These are phyloP conservation scores for Zaprionus nigranus DNA, from an alignment of 1,140 invertebrate species.

Conservation along the genomic window DNA sequence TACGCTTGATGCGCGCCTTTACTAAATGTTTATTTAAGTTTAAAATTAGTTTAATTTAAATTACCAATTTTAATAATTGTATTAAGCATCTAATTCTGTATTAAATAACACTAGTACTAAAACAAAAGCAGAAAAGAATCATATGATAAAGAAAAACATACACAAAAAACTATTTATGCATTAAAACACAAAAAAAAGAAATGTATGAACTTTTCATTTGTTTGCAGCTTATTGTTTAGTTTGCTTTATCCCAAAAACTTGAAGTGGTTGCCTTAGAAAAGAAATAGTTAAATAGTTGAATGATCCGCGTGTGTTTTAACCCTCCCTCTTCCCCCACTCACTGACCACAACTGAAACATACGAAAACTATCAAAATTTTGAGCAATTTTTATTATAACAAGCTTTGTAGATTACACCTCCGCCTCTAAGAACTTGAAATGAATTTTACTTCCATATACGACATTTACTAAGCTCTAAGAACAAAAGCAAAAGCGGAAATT, in stretches of 20 bases:
- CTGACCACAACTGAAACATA: slow-evolving; percentile 7
- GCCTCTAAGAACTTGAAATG: slow-evolving; percentile 56
- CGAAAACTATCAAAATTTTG: slow-evolving; percentile 12
- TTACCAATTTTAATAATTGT: slow-evolving; percentile 61
- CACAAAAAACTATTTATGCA: slow-evolving; percentile 68
- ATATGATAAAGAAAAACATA: slow-evolving; percentile 55
- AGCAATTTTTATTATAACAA: slow-evolving; percentile 22
- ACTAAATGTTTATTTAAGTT: slow-evolving; percentile 78
- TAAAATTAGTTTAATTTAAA: slow-evolving; percentile 72
- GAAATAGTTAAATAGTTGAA: slow-evolving; percentile 27
- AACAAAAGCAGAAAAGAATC: slow-evolving; percentile 48
- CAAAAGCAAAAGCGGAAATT: slow-evolving; percentile 2
- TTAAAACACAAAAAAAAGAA: slow-evolving; percentile 53
- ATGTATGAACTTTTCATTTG: slow-evolving; percentile 40
- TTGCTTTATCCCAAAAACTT: slow-evolving; percentile 28
- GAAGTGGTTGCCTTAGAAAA: slow-evolving; percentile 34
- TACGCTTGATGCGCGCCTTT: slow-evolving; percentile 61
- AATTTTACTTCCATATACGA: slow-evolving; percentile 78
- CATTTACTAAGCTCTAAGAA: slow-evolving; percentile 68
- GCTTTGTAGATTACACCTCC: slow-evolving; percentile 28
- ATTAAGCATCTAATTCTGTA: slow-evolving; percentile 72
- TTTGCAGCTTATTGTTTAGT: slow-evolving; percentile 34
- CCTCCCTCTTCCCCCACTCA: background rate
- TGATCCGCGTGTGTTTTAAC: background rate
- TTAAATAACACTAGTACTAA: slow-evolving; percentile 77